Percentiles rank a stretch among this genome's conserved stretches.
Conservation (phyloP, 2,797 vertebrate genomes). For the Falco peregrinus region DNA sequence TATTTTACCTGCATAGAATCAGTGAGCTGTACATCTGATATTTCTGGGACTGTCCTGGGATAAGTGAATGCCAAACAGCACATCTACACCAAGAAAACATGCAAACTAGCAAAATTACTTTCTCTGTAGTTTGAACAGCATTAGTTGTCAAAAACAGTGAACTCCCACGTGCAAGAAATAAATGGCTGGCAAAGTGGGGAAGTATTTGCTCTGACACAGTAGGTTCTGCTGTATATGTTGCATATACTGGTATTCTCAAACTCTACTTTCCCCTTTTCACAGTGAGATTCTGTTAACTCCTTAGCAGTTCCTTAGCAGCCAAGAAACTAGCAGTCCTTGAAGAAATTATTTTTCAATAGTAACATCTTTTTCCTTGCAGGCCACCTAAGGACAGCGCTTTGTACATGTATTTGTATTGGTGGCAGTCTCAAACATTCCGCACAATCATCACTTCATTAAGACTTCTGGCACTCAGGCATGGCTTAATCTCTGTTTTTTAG, state of each 20-base stretch:
- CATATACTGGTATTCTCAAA: neutral
- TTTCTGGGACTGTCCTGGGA: neutral
- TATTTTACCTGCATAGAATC: neutral
- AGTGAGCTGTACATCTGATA: neutral
- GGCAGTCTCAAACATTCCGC: neutral
- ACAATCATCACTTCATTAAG: neutral
- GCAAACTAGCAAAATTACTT: neutral
- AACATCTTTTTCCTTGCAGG: neutral
- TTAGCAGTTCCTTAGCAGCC: neutral
- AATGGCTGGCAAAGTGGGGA: neutral
- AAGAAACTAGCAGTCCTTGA: neutral
- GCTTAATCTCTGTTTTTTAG: neutral
- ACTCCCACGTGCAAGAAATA: neutral
- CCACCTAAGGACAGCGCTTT: neutral
- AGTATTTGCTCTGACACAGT: neutral
- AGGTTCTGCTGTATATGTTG: neutral
- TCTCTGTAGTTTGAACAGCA: neutral
- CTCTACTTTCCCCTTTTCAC: neutral
- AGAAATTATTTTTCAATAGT: neutral
- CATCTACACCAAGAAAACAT: neutral
- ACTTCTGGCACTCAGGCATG: neutral
- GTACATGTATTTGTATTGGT: neutral
- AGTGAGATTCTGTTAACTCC: neutral
- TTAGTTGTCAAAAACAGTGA: neutral
- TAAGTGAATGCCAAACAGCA: neutral